Percentiles rank a stretch among this genome's conserved stretches.
Conservation (phyloP, 1,140 invertebrate species). For the Oryctes rhinoceros region DNA sequence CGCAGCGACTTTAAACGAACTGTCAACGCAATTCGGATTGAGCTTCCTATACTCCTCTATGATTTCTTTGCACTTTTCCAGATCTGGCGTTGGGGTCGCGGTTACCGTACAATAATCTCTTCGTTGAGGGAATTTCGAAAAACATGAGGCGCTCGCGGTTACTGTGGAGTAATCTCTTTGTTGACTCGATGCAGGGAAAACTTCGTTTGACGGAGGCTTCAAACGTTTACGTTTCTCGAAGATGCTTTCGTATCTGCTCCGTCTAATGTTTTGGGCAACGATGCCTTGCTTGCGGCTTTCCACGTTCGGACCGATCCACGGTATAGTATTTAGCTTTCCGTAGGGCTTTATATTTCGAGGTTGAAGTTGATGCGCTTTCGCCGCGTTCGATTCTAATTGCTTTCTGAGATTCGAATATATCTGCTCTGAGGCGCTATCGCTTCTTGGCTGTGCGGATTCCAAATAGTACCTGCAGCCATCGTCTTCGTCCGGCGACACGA, state of each 20-base stretch:
- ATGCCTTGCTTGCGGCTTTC: conserved; percentile 1
- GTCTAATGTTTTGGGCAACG: neutral
- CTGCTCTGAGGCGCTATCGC: neutral
- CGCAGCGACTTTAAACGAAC: neutral
- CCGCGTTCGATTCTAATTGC: neutral
- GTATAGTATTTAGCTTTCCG: conserved; percentile 8
- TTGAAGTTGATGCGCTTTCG: conserved; percentile 21
- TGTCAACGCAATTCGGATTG: neutral
- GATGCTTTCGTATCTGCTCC: neutral
- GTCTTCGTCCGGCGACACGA: neutral
- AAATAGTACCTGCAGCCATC: conserved; percentile 7
- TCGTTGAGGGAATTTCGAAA: neutral
- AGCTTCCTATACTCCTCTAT: conserved; percentile 16
- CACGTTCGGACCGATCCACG: neutral
- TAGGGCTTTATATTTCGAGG: conserved; percentile 39
- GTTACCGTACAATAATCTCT: conserved; percentile 16
- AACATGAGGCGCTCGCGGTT: neutral
- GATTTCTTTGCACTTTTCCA: conserved; percentile 16
- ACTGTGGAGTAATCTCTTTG: neutral
- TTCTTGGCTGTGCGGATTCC: conserved; percentile 23
- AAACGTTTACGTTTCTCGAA: neutral
- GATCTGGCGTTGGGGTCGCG: neutral
- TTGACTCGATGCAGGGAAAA: neutral
- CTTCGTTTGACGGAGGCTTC: neutral
- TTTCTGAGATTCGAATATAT: neutral